Evolutionary conservation across 1,140 invertebrate genomes (phyloP).

Genomic region (Lerema accius): DNA sequence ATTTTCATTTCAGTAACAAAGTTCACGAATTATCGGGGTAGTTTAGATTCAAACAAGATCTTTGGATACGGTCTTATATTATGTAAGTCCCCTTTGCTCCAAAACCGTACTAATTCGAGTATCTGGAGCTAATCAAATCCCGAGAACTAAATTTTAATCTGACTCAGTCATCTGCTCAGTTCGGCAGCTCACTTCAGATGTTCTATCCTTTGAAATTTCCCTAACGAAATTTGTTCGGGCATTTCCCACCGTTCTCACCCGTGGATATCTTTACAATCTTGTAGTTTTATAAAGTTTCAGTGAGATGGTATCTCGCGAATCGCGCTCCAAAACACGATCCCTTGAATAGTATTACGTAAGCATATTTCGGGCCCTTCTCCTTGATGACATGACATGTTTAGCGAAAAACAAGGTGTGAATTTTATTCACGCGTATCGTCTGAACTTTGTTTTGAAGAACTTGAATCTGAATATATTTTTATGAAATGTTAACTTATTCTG

Average conservation of each 20-base stretch:
- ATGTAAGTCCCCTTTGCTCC: not conserved
- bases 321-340: conserved; percentile 8
- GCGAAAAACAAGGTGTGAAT: not conserved
- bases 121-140: conserved; percentile 1
- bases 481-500: no score
- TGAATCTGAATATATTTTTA: no score
- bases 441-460: not conserved
- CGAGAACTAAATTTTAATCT: not conserved
- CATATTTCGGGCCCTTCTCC: not conserved
- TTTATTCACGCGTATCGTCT: conserved; percentile 1
- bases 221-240: conserved; percentile 10
- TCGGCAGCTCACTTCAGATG: conserved; percentile 2
- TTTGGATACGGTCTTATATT: not conserved
- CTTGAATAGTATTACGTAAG: conserved; percentile 10
- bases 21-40: no score
- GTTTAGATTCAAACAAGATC: not conserved
- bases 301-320: conserved; percentile 3
- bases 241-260: not conserved
- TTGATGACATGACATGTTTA: not conserved
- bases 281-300: conserved; percentile 17
- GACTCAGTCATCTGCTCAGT: not conserved
- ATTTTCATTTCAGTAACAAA: no score
- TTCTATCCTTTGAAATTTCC: conserved; percentile 14
- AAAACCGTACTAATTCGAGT: not conserved
- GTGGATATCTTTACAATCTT: conserved; percentile 1